Evolutionary conservation across 2,113 vertebrate species (phyloP).

Genomic region (Perccottus glenii): DNA sequence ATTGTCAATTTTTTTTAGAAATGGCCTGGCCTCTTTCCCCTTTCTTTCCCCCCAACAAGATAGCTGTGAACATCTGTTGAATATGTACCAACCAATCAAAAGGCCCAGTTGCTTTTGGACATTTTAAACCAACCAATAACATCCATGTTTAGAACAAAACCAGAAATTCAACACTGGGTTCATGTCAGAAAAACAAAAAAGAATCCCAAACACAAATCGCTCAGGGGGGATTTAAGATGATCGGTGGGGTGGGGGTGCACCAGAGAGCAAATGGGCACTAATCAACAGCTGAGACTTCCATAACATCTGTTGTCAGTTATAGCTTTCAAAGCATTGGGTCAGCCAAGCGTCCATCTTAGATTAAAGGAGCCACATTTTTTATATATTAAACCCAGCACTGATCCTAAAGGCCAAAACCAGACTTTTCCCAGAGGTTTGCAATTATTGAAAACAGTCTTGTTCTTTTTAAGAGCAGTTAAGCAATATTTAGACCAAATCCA

Average conservation of each 20-base stretch:
- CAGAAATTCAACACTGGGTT: slow-evolving; percentile 6
- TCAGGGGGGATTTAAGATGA: slow-evolving; percentile 63
- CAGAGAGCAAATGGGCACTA: slow-evolving; percentile 52
- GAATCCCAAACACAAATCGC: slow-evolving; percentile 34
- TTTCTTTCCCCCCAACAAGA: slow-evolving; percentile 48
- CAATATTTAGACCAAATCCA: background rate
- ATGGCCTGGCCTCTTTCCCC: slow-evolving; percentile 31
- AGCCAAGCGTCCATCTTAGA: slow-evolving; percentile 43
- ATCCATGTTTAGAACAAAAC: background rate
- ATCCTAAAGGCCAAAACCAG: background rate
- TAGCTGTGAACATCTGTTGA: slow-evolving; percentile 79
- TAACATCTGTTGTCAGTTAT: slow-evolving; percentile 65
- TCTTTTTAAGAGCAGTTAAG: background rate
- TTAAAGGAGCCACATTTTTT: slow-evolving; percentile 13
- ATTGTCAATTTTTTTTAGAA: slow-evolving; percentile 29
- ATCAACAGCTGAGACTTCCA: slow-evolving; percentile 65
- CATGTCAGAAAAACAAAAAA: slow-evolving; percentile 6
- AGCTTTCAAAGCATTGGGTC: slow-evolving; percentile 27
- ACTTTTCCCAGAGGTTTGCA: background rate
- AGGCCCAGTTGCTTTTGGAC: background rate
- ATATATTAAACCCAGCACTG: background rate
- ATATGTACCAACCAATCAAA: slow-evolving; percentile 49
- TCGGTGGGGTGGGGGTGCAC: slow-evolving; percentile 32
- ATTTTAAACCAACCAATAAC: slow-evolving; percentile 54
- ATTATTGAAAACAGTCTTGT: slow-evolving; percentile 2